Evolutionary conservation across 92 coral and sea anemone genomes (phyloP).

Genomic region (Heteractis magnifica): DNA sequence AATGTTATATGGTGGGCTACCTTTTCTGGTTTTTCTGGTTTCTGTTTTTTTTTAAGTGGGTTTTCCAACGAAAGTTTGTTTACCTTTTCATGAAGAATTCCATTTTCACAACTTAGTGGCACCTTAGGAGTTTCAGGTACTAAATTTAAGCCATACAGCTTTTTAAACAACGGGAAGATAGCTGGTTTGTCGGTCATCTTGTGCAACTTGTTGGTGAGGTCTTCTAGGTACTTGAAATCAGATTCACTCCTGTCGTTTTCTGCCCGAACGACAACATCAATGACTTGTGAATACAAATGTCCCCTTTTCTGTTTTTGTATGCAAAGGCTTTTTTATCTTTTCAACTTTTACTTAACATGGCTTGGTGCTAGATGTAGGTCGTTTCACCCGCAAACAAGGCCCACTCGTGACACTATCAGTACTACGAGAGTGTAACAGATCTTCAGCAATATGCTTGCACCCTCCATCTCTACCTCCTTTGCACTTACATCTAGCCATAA

Average conservation of each 20-base stretch:
- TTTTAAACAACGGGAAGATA: conserved; percentile 54
- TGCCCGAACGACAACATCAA: conserved; percentile 15
- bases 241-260: conserved; percentile 49
- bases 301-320: conserved; percentile 48
- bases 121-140: not conserved
- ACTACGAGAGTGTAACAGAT: conserved; percentile 48
- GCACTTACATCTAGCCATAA: conserved; percentile 45
- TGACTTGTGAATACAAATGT: not conserved
- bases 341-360: conserved; percentile 55
- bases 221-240: conserved; percentile 41
- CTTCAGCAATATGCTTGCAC: conserved; percentile 65
- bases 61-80: not conserved
- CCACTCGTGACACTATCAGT: conserved; percentile 61
- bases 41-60: conserved; percentile 6
- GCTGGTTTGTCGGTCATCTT: conserved; percentile 45
- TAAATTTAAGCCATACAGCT: conserved; percentile 25
- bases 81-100: conserved; percentile 1
- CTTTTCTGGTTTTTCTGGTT: too few relatives aligned
- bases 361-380: conserved; percentile 34
- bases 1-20: conserved; percentile 32
- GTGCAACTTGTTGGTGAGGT: conserved; percentile 47
- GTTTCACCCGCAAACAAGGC: conserved; percentile 58
- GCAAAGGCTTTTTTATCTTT: conserved; percentile 47
- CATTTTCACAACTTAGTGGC: not conserved
- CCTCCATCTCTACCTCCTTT: conserved; percentile 67